Percentiles rank a stretch among this genome's conserved stretches.
Evolutionary conservation across 2,797 vertebrate genomes (phyloP).

Genomic region (Characodon lateralis): DNA sequence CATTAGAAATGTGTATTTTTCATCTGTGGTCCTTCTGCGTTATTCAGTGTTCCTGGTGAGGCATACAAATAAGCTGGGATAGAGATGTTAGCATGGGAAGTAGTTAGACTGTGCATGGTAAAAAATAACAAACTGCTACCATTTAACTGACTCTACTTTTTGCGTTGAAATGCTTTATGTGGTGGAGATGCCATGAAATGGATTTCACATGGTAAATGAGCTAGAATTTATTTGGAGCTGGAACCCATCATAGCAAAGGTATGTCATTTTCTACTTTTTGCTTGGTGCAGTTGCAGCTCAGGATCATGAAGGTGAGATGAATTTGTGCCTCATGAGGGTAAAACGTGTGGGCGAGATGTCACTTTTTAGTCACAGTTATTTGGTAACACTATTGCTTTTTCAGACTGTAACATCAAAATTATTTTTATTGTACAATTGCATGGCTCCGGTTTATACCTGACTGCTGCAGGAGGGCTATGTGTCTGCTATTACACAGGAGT

Average conservation of each 20-base stretch:
- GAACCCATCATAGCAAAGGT: slow-evolving; percentile 6
- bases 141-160: slow-evolving; percentile 28
- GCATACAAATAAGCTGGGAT: slow-evolving; percentile 23
- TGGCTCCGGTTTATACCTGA: not conserved
- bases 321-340: not conserved
- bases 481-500: not conserved
- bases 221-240: slow-evolving; percentile 12
- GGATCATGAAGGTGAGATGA: slow-evolving; percentile 8
- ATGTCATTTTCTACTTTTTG: not conserved
- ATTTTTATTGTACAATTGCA: not conserved
- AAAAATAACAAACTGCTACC: slow-evolving; percentile 22
- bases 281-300: not conserved
- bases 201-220: slow-evolving; percentile 6
- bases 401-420: not conserved
- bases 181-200: slow-evolving; percentile 4
- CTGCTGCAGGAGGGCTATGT: not conserved
- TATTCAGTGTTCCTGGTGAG: slow-evolving; percentile 29
- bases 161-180: slow-evolving; percentile 16
- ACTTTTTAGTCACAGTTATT: not conserved
- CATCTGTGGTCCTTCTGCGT: slow-evolving; percentile 37
- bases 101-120: slow-evolving; percentile 14
- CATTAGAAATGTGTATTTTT: slow-evolving; percentile 57
- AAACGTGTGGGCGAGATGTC: not conserved
- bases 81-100: slow-evolving; percentile 32
- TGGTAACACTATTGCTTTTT: not conserved